Evolutionary conservation across 2,113 vertebrate species (phyloP), one percentile per base, ranked within the genome.

Genomic region (Vireo altiloquus): DNA sequence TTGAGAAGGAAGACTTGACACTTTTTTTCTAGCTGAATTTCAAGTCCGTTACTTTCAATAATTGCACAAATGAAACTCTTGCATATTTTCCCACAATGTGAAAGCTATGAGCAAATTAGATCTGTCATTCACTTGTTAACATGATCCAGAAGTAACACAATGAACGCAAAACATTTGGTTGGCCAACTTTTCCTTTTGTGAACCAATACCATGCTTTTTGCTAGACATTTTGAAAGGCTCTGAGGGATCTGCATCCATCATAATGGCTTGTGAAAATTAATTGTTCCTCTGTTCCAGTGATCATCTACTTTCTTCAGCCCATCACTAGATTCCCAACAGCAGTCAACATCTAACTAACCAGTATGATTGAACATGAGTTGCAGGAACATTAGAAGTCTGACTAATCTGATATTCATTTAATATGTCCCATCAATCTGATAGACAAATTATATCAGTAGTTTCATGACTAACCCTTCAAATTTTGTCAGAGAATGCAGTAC

Each of bases 51-150:
- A 79, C n/a, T 92, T 97, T 96, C 42, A 9, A 70, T 96, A 97
- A 97, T 71, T 89, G 49, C 82, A 83, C n/a, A 96, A 93, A 96
- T 94, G 84, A 96, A 97, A 72, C 17, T 39, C 53, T 91, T 92
- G 60, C 70, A 92, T 79, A 83, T 94, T 89, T 83, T 92, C 61
- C 83, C n/a, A 53, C 50, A 4, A 35, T 56, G 69, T 60, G 28
- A 90, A 88, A 76, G 66, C 47, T 68, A 53, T 30, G 56, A 90
- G 59, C 25, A 86, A 95, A 94, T 94, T 92, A 82, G 37, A 1
- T 18, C 79, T 96, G 80, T 78, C 92, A 97, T 54, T 97, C 87
- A 92, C 22, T 89, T 91, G 54, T 76, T 89, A 93, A 30, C 10
- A 16, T 39, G 47, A 71, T 64, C 27, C 74, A 83, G 52, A 94